These are phyloP conservation scores for Uropsilus gracilis DNA, from an alignment of 2,113 vertebrate genomes.

Conservation along the genomic window DNA sequence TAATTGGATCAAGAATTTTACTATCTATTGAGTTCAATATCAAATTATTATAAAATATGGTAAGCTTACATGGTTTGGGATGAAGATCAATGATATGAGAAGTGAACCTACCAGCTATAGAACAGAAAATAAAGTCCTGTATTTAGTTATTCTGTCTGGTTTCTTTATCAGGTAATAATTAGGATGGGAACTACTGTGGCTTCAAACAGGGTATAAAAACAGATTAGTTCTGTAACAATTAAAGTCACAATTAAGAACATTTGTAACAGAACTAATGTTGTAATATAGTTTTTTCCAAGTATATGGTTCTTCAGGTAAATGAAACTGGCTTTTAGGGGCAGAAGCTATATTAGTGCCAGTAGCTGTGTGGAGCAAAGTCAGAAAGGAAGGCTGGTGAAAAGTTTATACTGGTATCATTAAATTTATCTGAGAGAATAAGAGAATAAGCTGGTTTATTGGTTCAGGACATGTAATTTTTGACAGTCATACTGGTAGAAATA, in stretches of 20 bases:
- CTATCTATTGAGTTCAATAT: neutral
- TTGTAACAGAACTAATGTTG: neutral
- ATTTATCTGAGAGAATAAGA: neutral
- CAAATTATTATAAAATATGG: neutral
- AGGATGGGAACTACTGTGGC: neutral
- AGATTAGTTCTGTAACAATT: neutral
- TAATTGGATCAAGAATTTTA: neutral
- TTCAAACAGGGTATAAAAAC: neutral
- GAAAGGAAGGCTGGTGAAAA: neutral
- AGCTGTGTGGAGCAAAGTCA: neutral
- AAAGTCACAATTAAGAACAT: neutral
- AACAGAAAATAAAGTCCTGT: neutral
- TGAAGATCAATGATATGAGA: neutral
- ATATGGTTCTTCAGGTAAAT: neutral
- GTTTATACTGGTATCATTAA: neutral
- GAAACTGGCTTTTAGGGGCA: constrained; percentile 59
- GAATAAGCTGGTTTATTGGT: neutral
- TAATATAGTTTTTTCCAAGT: neutral
- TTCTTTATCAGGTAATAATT: neutral
- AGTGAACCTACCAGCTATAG: neutral
- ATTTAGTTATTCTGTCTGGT: neutral
- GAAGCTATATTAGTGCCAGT: neutral
- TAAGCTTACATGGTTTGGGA: neutral
- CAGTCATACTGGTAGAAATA: neutral
- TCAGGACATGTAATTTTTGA: neutral